A percentile compares a stretch with the other conserved stretches of the same genome.
Evolutionary conservation across 2,797 vertebrate species (phyloP).

Genomic region (Cheirogaleus major): DNA sequence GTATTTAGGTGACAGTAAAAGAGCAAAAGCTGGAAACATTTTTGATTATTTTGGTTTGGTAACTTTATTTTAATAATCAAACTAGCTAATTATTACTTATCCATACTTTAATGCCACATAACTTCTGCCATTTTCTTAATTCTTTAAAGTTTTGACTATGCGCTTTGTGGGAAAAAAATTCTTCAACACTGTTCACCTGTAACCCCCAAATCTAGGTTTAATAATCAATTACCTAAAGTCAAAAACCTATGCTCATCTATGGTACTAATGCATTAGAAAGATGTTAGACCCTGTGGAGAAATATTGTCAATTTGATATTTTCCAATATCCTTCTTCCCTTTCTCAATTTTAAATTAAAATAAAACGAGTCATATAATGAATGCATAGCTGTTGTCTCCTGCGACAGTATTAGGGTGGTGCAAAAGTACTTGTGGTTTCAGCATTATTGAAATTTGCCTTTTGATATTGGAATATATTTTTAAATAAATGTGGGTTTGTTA

Average conservation of each 20-base stretch:
- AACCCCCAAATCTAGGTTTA: background rate
- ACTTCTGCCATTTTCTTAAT: background rate
- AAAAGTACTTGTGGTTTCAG: too few relatives aligned
- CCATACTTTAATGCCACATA: background rate
- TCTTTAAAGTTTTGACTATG: background rate
- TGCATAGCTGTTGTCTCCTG: background rate
- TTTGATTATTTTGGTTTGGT: constrained; percentile 1
- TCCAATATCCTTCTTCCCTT: background rate
- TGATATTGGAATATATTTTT: too few relatives aligned
- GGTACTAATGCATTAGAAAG: background rate
- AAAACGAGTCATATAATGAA: background rate
- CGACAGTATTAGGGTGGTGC: background rate
- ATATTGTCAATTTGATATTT: background rate
- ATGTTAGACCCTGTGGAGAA: background rate
- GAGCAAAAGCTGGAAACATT: background rate
- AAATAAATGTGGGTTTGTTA: too few relatives aligned
- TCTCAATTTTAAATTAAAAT: constrained; percentile 12
- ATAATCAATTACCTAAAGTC: background rate
- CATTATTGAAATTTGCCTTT: too few relatives aligned
- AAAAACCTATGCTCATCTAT: background rate
- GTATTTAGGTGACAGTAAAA: background rate
- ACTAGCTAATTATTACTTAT: background rate
- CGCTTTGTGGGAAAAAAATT: background rate
- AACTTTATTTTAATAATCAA: constrained; percentile 3
- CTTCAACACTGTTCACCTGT: background rate